A percentile compares a stretch with the other conserved stretches of the same genome.
Conservation (phyloP, 2,113 vertebrate genomes). For the Rostratula benghalensis region DNA sequence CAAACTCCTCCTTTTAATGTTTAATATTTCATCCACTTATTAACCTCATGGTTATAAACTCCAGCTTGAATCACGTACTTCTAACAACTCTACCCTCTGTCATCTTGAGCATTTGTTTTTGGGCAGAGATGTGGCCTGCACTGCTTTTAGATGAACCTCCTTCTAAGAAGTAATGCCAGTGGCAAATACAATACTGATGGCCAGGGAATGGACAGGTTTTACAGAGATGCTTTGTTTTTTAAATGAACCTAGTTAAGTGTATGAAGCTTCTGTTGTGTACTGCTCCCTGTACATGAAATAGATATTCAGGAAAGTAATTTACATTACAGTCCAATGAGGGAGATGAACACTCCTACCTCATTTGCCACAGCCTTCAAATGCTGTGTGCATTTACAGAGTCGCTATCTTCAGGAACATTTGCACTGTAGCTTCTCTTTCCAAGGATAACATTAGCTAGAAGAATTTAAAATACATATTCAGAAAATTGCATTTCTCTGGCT, state of each 20-base stretch:
- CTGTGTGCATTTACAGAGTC: not conserved
- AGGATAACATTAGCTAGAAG: not conserved
- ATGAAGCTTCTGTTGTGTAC: not conserved
- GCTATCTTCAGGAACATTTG: not conserved
- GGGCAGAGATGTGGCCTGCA: not conserved
- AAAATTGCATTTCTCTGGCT: not conserved
- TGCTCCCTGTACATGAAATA: not conserved
- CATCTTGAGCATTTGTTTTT: not conserved
- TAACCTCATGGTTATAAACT: not conserved
- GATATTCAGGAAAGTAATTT: conserved; percentile 5
- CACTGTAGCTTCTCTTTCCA: not conserved
- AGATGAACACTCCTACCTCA: conserved; percentile 23
- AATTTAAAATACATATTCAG: not conserved
- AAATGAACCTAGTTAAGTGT: not conserved
- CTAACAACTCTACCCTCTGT: not conserved
- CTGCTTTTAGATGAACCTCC: not conserved
- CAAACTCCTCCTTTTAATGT: not conserved
- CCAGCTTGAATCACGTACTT: not conserved
- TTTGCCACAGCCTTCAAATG: not conserved
- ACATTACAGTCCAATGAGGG: not conserved
- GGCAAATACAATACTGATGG: not conserved
- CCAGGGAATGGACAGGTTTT: not conserved
- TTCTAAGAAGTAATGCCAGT: not conserved
- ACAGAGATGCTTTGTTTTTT: not conserved
- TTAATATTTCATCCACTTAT: not conserved